A percentile compares a stretch with the other conserved stretches of the same genome.
Evolutionary conservation across 2,888 invertebrate genomes (phyloP).

Genomic region (Drosophila picticornis): DNA sequence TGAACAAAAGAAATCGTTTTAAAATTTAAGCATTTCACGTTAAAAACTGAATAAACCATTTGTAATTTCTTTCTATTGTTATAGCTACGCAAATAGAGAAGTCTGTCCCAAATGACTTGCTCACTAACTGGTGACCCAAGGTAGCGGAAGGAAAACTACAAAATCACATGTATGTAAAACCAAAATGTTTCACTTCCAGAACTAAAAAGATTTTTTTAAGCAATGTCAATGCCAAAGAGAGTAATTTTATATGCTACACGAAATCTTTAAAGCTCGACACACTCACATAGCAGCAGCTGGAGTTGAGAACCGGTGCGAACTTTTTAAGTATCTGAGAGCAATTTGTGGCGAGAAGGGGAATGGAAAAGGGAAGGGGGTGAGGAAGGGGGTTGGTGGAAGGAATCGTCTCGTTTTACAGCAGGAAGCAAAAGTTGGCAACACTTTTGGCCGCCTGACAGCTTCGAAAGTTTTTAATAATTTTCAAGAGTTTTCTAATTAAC

Average conservation of each 20-base stretch:
- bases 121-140: background rate
- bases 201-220: background rate
- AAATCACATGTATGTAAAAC: background rate
- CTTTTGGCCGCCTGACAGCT: conserved; percentile 46
- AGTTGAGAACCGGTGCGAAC: conserved; percentile 14
- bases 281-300: background rate
- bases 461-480: conserved; percentile 79
- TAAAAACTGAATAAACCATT: background rate
- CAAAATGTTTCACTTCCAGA: background rate
- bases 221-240: background rate
- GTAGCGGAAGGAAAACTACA: background rate
- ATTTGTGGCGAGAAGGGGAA: background rate
- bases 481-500: conserved; percentile 80
- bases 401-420: conserved; percentile 21
- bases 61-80: background rate
- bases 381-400: background rate
- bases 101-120: background rate
- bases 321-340: conserved; percentile 42
- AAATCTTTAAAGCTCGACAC: background rate
- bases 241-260: background rate
- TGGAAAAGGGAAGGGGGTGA: too few relatives aligned
- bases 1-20: background rate
- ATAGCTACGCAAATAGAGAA: background rate
- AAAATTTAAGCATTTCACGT: background rate
- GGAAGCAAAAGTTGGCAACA: conserved; percentile 52